A percentile compares a stretch with the other conserved stretches of the same genome.
Evolutionary conservation across 2,888 invertebrate genomes (phyloP).

Genomic region (Noctua pronuba): DNA sequence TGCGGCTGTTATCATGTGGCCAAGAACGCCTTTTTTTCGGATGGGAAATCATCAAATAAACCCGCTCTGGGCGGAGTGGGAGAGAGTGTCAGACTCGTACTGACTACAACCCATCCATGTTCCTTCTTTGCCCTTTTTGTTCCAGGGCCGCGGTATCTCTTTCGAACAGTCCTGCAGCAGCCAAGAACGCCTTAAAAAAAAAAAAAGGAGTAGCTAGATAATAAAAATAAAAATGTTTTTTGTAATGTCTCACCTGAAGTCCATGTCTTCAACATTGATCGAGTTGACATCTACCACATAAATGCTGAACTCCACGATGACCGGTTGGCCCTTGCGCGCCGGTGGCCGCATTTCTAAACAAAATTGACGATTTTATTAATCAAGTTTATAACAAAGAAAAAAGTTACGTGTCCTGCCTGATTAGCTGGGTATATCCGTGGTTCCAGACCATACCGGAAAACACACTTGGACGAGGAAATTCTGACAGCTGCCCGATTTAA

Average conservation of each 20-base stretch:
- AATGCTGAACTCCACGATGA: conserved; percentile 94
- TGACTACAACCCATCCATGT: too few species aligned
- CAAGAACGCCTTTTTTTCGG: too few species aligned
- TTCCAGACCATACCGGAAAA: not conserved
- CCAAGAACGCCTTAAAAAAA: not conserved
- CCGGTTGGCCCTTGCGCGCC: conserved; percentile 93
- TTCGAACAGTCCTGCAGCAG: too few species aligned
- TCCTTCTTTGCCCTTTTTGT: too few species aligned
- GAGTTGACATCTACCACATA: conserved; percentile 96
- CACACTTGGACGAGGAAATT: not conserved
- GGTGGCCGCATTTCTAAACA: conserved; percentile 94
- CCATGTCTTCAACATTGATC: conserved; percentile 97
- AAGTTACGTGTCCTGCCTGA: not conserved
- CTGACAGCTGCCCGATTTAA: not conserved
- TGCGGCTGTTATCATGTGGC: not conserved
- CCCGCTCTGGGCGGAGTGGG: too few species aligned
- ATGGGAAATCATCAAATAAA: too few species aligned
- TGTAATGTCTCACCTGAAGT: conserved; percentile 92
- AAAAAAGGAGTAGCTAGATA: not conserved
- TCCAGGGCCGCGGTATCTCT: too few species aligned
- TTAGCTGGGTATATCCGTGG: not conserved
- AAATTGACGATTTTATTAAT: not conserved
- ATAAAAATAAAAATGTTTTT: not conserved
- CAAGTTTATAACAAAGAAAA: not conserved
- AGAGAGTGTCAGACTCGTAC: too few species aligned